Percentiles rank a stretch among this genome's conserved stretches.
Evolutionary conservation across 1,140 invertebrate species (phyloP).

Genomic region (Calephelis nemesis): DNA sequence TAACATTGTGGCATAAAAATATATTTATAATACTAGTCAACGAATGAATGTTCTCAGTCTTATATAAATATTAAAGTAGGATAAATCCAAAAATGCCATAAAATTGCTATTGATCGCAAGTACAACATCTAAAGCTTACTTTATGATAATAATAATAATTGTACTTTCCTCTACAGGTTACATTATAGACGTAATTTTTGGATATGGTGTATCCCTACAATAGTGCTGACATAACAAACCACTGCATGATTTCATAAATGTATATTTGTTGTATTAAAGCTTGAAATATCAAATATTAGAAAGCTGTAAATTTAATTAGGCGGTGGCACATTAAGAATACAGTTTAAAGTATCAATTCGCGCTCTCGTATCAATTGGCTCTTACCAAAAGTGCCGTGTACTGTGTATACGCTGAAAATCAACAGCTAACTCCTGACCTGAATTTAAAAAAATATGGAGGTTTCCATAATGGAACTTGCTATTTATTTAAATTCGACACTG

Average conservation of each 20-base stretch:
- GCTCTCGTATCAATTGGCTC: no score
- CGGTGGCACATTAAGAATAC: no score
- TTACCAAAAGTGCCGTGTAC: no score
- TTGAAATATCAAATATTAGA: not conserved
- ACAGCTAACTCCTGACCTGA: no score
- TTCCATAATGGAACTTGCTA: no score
- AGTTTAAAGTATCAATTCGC: no score
- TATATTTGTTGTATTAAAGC: not conserved
- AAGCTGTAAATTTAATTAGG: no score
- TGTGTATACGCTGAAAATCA: no score
- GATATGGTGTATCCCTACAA: not conserved
- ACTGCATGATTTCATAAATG: not conserved
- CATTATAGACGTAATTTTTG: constrained; percentile 9
- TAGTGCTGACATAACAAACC: not conserved
- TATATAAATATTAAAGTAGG: not conserved
- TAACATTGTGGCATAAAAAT: not conserved
- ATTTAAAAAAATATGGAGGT: no score
- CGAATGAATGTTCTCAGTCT: constrained; percentile 6
- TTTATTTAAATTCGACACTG: no score
- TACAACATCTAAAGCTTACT: constrained; percentile 43
- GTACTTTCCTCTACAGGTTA: constrained; percentile 4
- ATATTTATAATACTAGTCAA: not conserved
- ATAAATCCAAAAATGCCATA: constrained; percentile 10
- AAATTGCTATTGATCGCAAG: constrained; percentile 26
- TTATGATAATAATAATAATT: constrained; percentile 28